These are phyloP conservation scores for Aplysina aerophoba DNA, from an alignment of 37 sponge, comb jelly and placozoan genomes.

Conservation along the genomic window DNA sequence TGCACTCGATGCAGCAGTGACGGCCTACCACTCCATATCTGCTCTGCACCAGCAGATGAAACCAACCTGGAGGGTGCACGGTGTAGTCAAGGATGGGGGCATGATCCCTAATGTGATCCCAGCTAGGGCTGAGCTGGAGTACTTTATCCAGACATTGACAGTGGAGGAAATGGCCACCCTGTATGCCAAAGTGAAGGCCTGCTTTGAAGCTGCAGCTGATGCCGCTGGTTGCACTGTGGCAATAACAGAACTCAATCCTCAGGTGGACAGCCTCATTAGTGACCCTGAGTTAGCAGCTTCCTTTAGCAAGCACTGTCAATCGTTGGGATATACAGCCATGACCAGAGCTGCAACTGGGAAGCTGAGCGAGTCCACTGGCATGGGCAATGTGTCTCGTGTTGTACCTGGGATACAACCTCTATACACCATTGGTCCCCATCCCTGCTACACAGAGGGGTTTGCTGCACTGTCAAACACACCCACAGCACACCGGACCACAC, in stretches of 20 bases:
- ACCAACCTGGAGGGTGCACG: conserved; percentile 79
- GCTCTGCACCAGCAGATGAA: conserved; percentile 85
- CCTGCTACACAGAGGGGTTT: conserved; percentile 80
- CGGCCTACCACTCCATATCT: conserved; percentile 82
- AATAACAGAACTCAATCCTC: conserved; percentile 13
- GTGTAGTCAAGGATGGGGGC: conserved; percentile 67
- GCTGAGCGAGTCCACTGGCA: conserved; percentile 64
- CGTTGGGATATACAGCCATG: background rate
- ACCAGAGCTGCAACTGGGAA: background rate
- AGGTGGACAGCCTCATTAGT: conserved; percentile 47
- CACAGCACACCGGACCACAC: conserved; percentile 57
- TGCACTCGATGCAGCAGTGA: conserved; percentile 89
- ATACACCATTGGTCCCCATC: conserved; percentile 61
- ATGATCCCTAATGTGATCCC: conserved; percentile 77
- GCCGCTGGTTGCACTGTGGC: conserved; percentile 76
- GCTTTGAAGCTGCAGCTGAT: conserved; percentile 76
- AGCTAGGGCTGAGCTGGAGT: conserved; percentile 56
- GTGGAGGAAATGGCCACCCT: conserved; percentile 43
- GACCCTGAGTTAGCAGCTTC: conserved; percentile 42
- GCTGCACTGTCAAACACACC: conserved; percentile 63
- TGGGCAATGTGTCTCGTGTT: conserved; percentile 83
- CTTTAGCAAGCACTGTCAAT: conserved; percentile 40
- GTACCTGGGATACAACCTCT: conserved; percentile 88
- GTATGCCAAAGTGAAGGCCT: conserved; percentile 41
- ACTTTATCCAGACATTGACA: conserved; percentile 61